Evolutionary conservation across 1,140 invertebrate genomes (phyloP).

Genomic region (Ceratina japonica): DNA sequence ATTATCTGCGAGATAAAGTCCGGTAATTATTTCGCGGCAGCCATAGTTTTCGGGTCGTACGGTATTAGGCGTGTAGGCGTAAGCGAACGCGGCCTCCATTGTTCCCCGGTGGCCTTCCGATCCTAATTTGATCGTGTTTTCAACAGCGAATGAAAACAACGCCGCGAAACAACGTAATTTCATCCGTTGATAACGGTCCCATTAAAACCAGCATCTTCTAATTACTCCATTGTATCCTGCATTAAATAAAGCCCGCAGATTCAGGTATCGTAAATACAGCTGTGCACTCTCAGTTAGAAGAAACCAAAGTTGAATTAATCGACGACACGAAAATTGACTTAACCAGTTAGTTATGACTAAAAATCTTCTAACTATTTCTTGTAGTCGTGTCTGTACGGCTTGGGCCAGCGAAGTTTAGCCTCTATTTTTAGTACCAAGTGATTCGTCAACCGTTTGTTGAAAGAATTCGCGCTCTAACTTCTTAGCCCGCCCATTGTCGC

Average conservation of each 20-base stretch:
- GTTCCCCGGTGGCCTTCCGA: slow-evolving; percentile 36
- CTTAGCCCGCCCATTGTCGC: slow-evolving; percentile 43
- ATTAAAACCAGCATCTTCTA: slow-evolving; percentile 51
- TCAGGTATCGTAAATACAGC: slow-evolving; percentile 42
- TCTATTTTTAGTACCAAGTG: no score
- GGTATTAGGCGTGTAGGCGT: background rate
- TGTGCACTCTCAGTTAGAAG: no score
- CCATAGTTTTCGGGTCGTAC: slow-evolving; percentile 27
- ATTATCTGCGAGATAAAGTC: slow-evolving; percentile 24
- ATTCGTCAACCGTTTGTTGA: background rate
- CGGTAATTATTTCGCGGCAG: slow-evolving; percentile 39
- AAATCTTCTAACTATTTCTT: no score
- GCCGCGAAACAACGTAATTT: slow-evolving; percentile 50
- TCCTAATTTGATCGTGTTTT: slow-evolving; percentile 61
- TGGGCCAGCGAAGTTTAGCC: no score
- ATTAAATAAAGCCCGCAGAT: slow-evolving; percentile 43
- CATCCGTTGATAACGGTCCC: slow-evolving; percentile 55
- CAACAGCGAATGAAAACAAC: slow-evolving; percentile 46
- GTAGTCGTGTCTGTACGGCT: no score
- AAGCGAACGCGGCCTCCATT: slow-evolving; percentile 34
- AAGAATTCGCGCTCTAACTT: slow-evolving; percentile 31
- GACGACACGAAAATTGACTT: background rate
- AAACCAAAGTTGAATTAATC: background rate
- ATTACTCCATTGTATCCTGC: slow-evolving; percentile 55
- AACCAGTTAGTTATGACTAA: background rate